These are phyloP conservation scores for Caenorhabditis sp. DNA, from an alignment of 2,888 invertebrate genomes.

Conservation along the genomic window DNA sequence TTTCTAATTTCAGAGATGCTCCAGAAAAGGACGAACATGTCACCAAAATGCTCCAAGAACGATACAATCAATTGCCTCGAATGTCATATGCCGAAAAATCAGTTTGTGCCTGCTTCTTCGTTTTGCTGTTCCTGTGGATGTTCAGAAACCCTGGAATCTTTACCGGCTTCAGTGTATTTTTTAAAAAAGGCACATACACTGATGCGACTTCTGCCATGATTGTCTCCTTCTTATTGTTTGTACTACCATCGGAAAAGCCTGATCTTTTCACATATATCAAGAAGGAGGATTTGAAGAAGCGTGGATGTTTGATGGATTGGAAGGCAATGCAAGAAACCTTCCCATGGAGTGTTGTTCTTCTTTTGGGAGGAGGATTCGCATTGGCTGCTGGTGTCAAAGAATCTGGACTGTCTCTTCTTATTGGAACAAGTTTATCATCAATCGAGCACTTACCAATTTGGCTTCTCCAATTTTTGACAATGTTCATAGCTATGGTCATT, in stretches of 20 bases:
- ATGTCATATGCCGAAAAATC: slow-evolving; percentile 66
- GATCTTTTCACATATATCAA: slow-evolving; percentile 47
- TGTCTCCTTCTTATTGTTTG: slow-evolving; percentile 83
- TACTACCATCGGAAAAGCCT: slow-evolving; percentile 81
- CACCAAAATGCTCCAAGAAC: slow-evolving; percentile 54
- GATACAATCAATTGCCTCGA: slow-evolving; percentile 59
- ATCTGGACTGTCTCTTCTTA: slow-evolving; percentile 81
- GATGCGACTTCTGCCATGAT: slow-evolving; percentile 79
- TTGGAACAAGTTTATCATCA: slow-evolving; percentile 80
- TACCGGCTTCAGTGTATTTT: slow-evolving; percentile 66
- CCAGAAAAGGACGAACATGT: slow-evolving; percentile 57
- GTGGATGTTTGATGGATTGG: slow-evolving; percentile 74
- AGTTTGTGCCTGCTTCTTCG: slow-evolving; percentile 76
- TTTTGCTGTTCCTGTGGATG: slow-evolving; percentile 87
- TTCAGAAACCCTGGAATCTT: slow-evolving; percentile 88
- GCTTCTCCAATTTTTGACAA: slow-evolving; percentile 79
- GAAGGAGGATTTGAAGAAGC: slow-evolving; percentile 49
- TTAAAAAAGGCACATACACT: slow-evolving; percentile 63
- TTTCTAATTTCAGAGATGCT: slow-evolving; percentile 38
- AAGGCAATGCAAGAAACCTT: slow-evolving; percentile 60
- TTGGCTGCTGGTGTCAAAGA: slow-evolving; percentile 71
- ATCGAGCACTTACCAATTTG: slow-evolving; percentile 78
- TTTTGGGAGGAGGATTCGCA: slow-evolving; percentile 70
- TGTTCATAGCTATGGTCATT: slow-evolving; percentile 81
- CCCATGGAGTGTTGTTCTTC: slow-evolving; percentile 67